Conservation (phyloP, 64 coral and sea anemone genomes). For the Pachyseris speciosa region DNA sequence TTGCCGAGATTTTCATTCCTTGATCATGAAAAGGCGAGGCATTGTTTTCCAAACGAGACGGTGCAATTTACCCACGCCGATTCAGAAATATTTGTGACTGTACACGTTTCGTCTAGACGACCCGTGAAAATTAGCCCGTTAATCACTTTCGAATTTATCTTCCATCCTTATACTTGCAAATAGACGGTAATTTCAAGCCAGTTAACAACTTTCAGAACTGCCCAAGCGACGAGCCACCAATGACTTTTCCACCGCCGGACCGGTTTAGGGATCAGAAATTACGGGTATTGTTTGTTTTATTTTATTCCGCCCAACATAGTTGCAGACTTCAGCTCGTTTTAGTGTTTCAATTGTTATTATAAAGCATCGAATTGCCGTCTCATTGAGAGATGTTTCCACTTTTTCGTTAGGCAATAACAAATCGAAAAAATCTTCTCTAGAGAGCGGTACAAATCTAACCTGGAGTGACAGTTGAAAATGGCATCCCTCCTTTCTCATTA, state of each 20-base stretch:
- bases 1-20: neutral
- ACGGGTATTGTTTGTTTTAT: slow-evolving; percentile 4
- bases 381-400: neutral
- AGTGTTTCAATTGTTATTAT: neutral
- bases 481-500: neutral
- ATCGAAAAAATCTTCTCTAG: neutral
- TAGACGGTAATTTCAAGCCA: neutral
- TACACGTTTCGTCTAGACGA: neutral
- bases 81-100: neutral
- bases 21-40: neutral
- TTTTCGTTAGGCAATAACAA: neutral
- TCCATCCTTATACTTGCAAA: neutral
- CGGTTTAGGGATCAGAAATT: neutral
- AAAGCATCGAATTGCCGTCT: neutral
- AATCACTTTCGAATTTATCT: too few species aligned
- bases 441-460: neutral
- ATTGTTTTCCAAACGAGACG: neutral
- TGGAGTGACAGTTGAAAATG: neutral
- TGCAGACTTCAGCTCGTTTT: neutral
- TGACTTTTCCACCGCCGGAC: neutral
- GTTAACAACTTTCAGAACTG: neutral
- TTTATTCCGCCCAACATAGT: neutral
- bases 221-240: neutral
- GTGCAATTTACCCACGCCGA: neutral
- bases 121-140: neutral